Conservation (phyloP, 2,797 vertebrate genomes). For the Cuculus canorus region DNA sequence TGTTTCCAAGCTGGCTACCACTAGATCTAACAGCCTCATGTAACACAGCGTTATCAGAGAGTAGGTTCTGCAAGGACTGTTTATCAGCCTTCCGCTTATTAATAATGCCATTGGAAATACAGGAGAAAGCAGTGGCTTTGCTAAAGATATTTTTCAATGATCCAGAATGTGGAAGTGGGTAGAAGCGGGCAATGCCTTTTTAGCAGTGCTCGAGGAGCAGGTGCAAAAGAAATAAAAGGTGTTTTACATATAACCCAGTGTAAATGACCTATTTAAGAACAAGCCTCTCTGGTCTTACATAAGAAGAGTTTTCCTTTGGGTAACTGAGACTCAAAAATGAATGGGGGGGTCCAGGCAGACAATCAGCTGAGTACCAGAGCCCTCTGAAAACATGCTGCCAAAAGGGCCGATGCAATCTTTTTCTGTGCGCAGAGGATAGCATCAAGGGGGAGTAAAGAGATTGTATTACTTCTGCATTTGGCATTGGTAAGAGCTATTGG, state of each 20-base stretch:
- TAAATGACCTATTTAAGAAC: background rate
- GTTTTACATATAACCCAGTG: background rate
- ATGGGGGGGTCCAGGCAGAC: background rate
- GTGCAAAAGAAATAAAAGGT: background rate
- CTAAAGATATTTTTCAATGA: background rate
- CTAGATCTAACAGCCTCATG: background rate
- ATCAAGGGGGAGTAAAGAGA: background rate
- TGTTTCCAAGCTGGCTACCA: background rate
- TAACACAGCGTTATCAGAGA: background rate
- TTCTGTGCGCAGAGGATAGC: background rate
- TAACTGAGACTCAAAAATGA: background rate
- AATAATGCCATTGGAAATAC: background rate
- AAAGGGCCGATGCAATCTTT: background rate
- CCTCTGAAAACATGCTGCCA: fast-evolving
- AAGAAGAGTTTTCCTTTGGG: background rate
- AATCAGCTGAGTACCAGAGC: background rate
- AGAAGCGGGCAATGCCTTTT: background rate
- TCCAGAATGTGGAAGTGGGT: background rate
- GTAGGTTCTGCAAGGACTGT: background rate
- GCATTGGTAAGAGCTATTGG: background rate
- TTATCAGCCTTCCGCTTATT: background rate
- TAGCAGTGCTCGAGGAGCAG: background rate
- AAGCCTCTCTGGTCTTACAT: background rate
- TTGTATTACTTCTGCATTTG: background rate
- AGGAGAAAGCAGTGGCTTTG: background rate